Percentiles rank a stretch among this genome's conserved stretches.
These are phyloP conservation scores for Pyrrhosoma nymphula DNA, from an alignment of 2,888 invertebrate species.

Conservation along the genomic window DNA sequence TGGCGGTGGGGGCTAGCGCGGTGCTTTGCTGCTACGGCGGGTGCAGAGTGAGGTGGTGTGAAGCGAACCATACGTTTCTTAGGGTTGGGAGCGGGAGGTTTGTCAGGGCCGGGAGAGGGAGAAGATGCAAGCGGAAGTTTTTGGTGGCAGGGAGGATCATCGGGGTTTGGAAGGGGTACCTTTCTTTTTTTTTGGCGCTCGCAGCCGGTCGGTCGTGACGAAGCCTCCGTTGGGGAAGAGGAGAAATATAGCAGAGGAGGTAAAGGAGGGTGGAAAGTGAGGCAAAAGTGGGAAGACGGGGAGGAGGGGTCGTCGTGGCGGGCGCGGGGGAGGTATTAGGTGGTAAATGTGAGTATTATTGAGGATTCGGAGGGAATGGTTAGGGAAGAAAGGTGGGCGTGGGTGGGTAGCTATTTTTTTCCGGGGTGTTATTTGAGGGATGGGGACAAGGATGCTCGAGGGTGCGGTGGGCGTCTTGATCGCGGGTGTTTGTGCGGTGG, in stretches of 20 bases:
- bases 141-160: neutral
- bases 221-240: too few relatives aligned
- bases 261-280: neutral
- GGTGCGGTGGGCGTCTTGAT: neutral
- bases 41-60: neutral
- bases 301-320: neutral
- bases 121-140: neutral
- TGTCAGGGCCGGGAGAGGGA: neutral
- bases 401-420: too few relatives aligned
- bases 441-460: neutral
- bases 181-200: too few relatives aligned
- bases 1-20: neutral
- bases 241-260: neutral
- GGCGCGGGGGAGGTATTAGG: neutral
- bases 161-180: too few relatives aligned
- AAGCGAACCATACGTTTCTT: slow-evolving; percentile 5
- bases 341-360: neutral
- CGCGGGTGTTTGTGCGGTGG: neutral
- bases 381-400: neutral
- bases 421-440: neutral
- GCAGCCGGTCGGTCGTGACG: too few relatives aligned
- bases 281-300: neutral
- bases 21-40: neutral
- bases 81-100: neutral
- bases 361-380: neutral